Evolutionary conservation across 2,888 invertebrate genomes (phyloP).

Genomic region (Ennomos quercinarius): DNA sequence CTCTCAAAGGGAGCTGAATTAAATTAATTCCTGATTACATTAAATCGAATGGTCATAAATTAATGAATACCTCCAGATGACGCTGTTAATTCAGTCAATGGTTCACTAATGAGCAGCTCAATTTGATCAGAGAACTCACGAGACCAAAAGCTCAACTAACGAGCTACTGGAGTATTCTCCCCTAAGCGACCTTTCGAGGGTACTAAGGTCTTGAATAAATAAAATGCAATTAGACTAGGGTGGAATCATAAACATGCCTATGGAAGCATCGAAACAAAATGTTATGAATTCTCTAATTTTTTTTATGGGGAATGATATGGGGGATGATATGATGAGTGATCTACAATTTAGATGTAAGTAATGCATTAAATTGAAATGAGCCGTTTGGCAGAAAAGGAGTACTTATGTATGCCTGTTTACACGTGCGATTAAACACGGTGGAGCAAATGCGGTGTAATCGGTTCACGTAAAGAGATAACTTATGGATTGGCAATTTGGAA

Average conservation of each 20-base stretch:
- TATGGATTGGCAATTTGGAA: constrained; percentile 60
- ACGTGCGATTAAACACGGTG: constrained; percentile 59
- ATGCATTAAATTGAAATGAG: constrained; percentile 32
- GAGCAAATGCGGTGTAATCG: constrained; percentile 56
- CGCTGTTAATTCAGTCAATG: constrained; percentile 30
- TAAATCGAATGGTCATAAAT: background rate
- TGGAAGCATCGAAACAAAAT: constrained; percentile 54
- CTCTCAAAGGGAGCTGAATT: too few species aligned
- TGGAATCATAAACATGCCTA: constrained; percentile 48
- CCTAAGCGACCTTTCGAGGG: constrained; percentile 57
- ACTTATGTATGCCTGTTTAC: constrained; percentile 45
- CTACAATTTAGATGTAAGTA: constrained; percentile 60
- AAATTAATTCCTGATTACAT: too few species aligned
- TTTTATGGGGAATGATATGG: constrained; percentile 46
- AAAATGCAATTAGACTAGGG: constrained; percentile 78
- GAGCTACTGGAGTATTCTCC: constrained; percentile 58
- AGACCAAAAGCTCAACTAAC: constrained; percentile 62
- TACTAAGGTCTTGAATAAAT: constrained; percentile 76
- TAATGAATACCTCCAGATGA: background rate
- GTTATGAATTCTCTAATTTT: constrained; percentile 53
- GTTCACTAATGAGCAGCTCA: constrained; percentile 43
- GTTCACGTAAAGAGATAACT: constrained; percentile 59
- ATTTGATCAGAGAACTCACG: constrained; percentile 51
- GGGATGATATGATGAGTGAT: too few species aligned
- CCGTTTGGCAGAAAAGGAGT: too few species aligned